phyloP scores from a whole-genome alignment of 2,888 invertebrate species.

The Drosophila picticornis region DNA sequence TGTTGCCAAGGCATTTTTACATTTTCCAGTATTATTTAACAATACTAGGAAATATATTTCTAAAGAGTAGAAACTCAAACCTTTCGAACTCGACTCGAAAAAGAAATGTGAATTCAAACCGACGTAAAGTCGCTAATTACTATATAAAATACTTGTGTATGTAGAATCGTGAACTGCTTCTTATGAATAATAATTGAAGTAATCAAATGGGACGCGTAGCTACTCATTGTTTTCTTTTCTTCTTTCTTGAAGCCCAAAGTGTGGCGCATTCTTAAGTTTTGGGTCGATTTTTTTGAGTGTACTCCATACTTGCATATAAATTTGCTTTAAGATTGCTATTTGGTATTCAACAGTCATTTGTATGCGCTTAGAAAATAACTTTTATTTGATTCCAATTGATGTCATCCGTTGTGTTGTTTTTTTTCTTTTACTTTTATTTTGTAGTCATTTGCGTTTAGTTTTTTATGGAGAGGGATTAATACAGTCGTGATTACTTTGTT shows the following conservation, averaged over 20 bases:
- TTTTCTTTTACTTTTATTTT: conserved; percentile 5
- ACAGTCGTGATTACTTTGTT: conserved; percentile 15
- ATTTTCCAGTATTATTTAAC: background rate
- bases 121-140: background rate
- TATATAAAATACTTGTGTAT: background rate
- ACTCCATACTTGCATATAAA: conserved; percentile 1
- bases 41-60: background rate
- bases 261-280: background rate
- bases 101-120: background rate
- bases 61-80: background rate
- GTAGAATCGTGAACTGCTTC: background rate
- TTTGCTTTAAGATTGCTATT: conserved; percentile 10
- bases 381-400: conserved; percentile 20
- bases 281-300: background rate
- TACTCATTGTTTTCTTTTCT: background rate
- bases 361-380: conserved; percentile 13
- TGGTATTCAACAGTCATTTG: conserved; percentile 27
- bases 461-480: background rate
- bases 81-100: background rate
- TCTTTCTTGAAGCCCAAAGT: background rate
- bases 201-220: background rate
- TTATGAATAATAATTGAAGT: background rate
- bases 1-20: background rate
- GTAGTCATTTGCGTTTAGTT: conserved; percentile 16
- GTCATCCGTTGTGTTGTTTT: conserved; percentile 15